Evolutionary conservation across 64 coral and sea anemone genomes (phyloP).

Genomic region (Pocillopora verrucosa): DNA sequence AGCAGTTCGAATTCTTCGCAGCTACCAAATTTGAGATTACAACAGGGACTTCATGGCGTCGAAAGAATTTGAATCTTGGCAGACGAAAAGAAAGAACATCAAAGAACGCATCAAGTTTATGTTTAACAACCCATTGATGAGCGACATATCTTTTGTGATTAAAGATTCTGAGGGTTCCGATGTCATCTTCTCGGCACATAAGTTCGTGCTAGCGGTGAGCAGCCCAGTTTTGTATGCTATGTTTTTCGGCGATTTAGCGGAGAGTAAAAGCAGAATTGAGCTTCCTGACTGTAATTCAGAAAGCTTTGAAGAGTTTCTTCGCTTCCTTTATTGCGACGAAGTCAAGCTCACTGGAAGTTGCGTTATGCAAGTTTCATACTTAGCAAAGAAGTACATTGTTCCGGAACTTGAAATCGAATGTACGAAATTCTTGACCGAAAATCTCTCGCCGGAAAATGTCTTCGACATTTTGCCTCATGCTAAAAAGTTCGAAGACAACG

Average conservation of each 20-base stretch:
- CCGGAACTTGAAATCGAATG: slow-evolving; percentile 33
- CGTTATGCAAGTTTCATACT: slow-evolving; percentile 53
- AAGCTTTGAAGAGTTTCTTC: slow-evolving; percentile 46
- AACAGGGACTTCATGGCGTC: not conserved
- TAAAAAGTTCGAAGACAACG: slow-evolving; percentile 34
- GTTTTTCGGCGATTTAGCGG: slow-evolving; percentile 42
- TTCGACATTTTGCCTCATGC: slow-evolving; percentile 57
- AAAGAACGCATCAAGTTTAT: slow-evolving; percentile 22
- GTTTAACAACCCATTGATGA: slow-evolving; percentile 51
- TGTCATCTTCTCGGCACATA: slow-evolving; percentile 23
- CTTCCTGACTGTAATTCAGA: slow-evolving; percentile 49
- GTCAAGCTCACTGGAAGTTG: slow-evolving; percentile 1
- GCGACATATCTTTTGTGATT: slow-evolving; percentile 36
- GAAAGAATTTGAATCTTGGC: slow-evolving; percentile 8
- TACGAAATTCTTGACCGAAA: slow-evolving; percentile 30
- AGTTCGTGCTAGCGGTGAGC: slow-evolving; percentile 45
- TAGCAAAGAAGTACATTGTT: slow-evolving; percentile 73
- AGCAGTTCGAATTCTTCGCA: no score
- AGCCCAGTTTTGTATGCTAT: slow-evolving; percentile 59
- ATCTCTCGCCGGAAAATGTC: slow-evolving; percentile 46
- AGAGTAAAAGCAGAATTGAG: slow-evolving; percentile 6
- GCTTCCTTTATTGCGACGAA: slow-evolving; percentile 67
- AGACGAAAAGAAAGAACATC: slow-evolving; percentile 18
- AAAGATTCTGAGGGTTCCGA: not conserved
- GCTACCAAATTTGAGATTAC: no score